Evolutionary conservation across 2,797 vertebrate species (phyloP), one percentile per base, ranked within the genome.

Genomic region (Danio tinwini): DNA sequence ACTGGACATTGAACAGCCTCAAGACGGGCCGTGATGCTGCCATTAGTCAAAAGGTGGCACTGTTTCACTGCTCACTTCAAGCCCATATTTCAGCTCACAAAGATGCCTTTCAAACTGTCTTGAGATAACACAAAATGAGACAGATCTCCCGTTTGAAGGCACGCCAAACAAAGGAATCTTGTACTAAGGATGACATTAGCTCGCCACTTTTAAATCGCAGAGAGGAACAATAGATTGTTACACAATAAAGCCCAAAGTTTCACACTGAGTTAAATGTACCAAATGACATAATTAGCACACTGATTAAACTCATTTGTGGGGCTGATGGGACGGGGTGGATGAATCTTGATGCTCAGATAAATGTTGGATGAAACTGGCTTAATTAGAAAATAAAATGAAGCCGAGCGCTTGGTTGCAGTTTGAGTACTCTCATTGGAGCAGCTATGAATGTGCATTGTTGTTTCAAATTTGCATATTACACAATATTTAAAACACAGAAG

Each of bases 21-120:
- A 39, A 45, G 49, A 40, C 17, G 45, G 53, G 47, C 12, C 47
- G 85, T 63, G 21, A 77, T 82, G 42, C 74, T 42, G 8, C 55
- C 65, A 47, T 71, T 63, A 81, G 53, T 88, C 92, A 86, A 83
- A 71, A 55, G 89, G 89, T 90, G 93, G 90, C 92, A 81, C 92
- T 93, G 87, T 89, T 90, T 81, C 85, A 90, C 89, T 88, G 90
- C 64, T 83, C 88, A 91, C 89, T 73, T 82, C 78, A 71, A 53
- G 39, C 47, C 67, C 45, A 39, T 58, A 19, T 37, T 70, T 47
- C 45, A 67, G 74, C 72, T 67, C 65, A 63, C 47, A 19, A 61
- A 83, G 81, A 65, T 52, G 45, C 70, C 75, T 80, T 45, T 63
- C 55, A 64, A 82, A 78, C 69, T 71, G 70, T 64, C 68, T 42